Evolutionary conservation across 2,113 vertebrate species (phyloP).

Genomic region (Eptesicus fuscus): DNA sequence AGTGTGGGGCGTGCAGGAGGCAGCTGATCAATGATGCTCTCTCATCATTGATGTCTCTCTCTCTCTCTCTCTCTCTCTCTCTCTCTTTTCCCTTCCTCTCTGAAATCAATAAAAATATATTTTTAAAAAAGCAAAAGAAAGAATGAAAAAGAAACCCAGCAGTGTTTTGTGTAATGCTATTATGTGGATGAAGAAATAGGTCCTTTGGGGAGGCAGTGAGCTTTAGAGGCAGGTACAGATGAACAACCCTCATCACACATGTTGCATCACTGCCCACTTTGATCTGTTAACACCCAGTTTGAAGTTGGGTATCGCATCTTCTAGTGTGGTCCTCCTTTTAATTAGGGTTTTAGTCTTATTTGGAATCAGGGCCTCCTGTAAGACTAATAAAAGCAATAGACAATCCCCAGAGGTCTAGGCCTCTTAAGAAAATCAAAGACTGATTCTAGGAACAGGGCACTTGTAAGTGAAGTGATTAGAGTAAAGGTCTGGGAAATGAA

Average conservation of each 20-base stretch:
- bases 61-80: too few species aligned
- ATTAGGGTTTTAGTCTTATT: constrained; percentile 22
- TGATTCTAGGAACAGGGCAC: neutral
- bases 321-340: constrained; percentile 19
- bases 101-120: too few species aligned
- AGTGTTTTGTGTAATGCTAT: neutral
- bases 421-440: neutral
- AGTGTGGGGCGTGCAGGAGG: too few species aligned
- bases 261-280: neutral
- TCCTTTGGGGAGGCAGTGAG: constrained; percentile 24
- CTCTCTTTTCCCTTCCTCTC: too few species aligned
- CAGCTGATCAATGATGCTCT: too few species aligned
- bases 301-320: neutral
- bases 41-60: too few species aligned
- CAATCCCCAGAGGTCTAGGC: neutral
- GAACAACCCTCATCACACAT: neutral
- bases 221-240: constrained; percentile 3
- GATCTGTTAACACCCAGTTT: constrained; percentile 8
- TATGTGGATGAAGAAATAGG: constrained; percentile 4
- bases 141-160: neutral
- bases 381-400: neutral
- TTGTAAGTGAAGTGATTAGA: neutral
- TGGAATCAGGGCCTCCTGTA: constrained; percentile 11
- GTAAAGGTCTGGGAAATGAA: neutral
- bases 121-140: too few species aligned